Percentiles rank a stretch among this genome's conserved stretches.
These are phyloP conservation scores for Apodemia zela DNA, from an alignment of 2,888 invertebrate species.

Conservation along the genomic window DNA sequence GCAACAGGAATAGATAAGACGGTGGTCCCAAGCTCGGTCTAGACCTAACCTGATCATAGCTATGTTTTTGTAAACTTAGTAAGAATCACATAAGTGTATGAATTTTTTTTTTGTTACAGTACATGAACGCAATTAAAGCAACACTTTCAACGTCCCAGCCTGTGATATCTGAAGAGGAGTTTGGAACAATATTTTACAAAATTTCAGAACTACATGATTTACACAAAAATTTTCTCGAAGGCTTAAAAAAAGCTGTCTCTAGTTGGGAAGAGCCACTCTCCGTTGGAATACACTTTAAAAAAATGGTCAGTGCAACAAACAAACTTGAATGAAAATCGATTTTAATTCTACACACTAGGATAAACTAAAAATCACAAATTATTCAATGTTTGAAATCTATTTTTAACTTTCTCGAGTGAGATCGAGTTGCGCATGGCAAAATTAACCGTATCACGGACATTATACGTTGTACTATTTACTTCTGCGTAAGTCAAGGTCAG, in stretches of 20 bases:
- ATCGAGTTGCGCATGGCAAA: too few species aligned
- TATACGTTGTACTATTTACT: too few species aligned
- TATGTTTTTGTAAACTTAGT: background rate
- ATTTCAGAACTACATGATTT: constrained; percentile 92
- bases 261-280: constrained; percentile 87
- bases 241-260: constrained; percentile 84
- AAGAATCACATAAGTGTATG: background rate
- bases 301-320: constrained; percentile 80
- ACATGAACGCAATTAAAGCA: constrained; percentile 94
- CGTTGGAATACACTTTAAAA: constrained; percentile 93
- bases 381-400: background rate
- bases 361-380: background rate
- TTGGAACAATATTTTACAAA: constrained; percentile 94
- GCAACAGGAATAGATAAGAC: too few species aligned
- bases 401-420: too few species aligned
- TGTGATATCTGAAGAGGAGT: constrained; percentile 92
- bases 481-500: too few species aligned
- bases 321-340: background rate
- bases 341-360: background rate
- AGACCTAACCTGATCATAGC: too few species aligned
- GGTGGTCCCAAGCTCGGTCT: too few species aligned
- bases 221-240: constrained; percentile 91
- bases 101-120: constrained; percentile 71
- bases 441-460: too few species aligned
- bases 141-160: constrained; percentile 93